These are phyloP conservation scores for Ormyrus nitidulus DNA, from an alignment of 2,888 invertebrate genomes.

Conservation along the genomic window DNA sequence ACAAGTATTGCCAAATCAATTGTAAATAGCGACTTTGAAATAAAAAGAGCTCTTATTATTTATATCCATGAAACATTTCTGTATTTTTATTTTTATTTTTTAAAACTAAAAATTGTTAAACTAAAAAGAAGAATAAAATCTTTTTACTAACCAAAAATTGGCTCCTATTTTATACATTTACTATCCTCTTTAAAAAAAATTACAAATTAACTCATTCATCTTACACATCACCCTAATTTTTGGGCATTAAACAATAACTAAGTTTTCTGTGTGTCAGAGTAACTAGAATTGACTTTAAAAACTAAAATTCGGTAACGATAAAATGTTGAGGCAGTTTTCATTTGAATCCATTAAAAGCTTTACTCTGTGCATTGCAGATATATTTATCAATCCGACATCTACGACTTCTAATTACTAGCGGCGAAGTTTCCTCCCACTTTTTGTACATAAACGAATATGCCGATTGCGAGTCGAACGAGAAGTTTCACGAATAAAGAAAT, in stretches of 20 bases:
- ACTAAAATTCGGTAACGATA: constrained; percentile 14
- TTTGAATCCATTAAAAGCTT: constrained; percentile 33
- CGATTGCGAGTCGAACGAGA: constrained; percentile 47
- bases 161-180: constrained; percentile 57
- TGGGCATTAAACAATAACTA: constrained; percentile 1
- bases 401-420: constrained; percentile 62
- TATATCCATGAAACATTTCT: constrained; percentile 1
- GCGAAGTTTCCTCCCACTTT: constrained; percentile 62
- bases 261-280: constrained; percentile 2
- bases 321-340: neutral
- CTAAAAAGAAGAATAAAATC: constrained; percentile 52
- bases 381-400: constrained; percentile 64
- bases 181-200: neutral
- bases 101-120: neutral
- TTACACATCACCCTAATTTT: neutral
- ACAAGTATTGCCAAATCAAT: neutral
- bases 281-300: neutral
- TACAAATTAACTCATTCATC: constrained; percentile 26
- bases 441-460: constrained; percentile 65
- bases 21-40: constrained; percentile 26
- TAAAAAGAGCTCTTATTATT: neutral
- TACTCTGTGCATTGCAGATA: constrained; percentile 68
- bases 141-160: constrained; percentile 56
- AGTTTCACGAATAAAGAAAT: constrained; percentile 50
- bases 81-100: neutral